A percentile compares a stretch with the other conserved stretches of the same genome.
Evolutionary conservation across 2,797 vertebrate genomes (phyloP).

Genomic region (Argya squamiceps): DNA sequence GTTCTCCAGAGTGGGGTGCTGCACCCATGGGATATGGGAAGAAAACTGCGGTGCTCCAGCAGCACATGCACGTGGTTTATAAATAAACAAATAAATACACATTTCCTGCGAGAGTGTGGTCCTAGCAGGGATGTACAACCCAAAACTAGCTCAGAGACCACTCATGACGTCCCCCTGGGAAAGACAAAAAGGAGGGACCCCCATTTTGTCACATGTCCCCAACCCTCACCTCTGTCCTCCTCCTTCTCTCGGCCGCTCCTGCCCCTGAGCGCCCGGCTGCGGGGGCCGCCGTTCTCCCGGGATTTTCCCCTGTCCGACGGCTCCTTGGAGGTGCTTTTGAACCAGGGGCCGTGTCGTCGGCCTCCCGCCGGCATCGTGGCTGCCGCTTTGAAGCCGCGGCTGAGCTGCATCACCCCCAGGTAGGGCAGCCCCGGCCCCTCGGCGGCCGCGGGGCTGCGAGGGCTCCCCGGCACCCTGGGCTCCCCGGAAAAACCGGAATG

Average conservation of each 20-base stretch:
- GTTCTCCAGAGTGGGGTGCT: not conserved
- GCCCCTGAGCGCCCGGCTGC: constrained; percentile 83
- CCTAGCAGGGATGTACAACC: not conserved
- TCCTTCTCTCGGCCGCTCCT: constrained; percentile 85
- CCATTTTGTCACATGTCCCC: accelerated
- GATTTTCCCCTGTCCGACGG: constrained; percentile 60
- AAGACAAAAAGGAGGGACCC: not conserved
- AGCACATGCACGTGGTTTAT: accelerated
- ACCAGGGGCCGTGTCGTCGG: constrained; percentile 84
- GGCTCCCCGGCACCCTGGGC: constrained; percentile 57
- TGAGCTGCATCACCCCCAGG: constrained; percentile 74
- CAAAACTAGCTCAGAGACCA: not conserved
- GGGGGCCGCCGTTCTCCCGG: constrained; percentile 78
- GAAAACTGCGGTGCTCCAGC: accelerated
- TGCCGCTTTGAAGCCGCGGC: constrained; percentile 80
- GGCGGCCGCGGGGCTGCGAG: constrained; percentile 27
- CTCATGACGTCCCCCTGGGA: accelerated
- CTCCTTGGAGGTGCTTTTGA: constrained; percentile 79
- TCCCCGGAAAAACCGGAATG: constrained; percentile 87
- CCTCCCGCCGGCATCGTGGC: constrained; percentile 46
- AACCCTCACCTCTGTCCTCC: constrained; percentile 87
- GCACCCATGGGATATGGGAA: accelerated
- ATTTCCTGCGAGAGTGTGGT: accelerated
- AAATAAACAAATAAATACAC: not conserved
- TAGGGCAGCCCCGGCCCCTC: constrained; percentile 72